Evolutionary conservation across 2,797 vertebrate species (phyloP).

Genomic region (Pantherophis alleghaniensis): DNA sequence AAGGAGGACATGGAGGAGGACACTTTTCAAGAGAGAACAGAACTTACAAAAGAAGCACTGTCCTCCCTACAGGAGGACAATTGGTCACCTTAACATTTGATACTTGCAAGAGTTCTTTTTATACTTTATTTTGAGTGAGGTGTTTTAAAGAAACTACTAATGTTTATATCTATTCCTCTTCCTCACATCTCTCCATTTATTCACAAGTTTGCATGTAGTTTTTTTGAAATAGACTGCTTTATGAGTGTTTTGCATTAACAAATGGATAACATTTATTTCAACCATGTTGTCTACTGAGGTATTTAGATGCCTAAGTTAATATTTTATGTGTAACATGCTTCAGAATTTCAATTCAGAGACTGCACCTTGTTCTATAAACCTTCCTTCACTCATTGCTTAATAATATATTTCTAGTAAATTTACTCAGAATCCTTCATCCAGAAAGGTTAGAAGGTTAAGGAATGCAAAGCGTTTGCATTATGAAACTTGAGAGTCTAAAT

Average conservation of each 20-base stretch:
- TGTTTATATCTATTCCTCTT: background rate
- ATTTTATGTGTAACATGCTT: background rate
- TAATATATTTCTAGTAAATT: background rate
- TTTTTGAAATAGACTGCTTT: background rate
- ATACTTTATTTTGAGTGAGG: background rate
- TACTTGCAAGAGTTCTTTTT: slow-evolving; percentile 15
- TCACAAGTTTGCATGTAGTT: background rate
- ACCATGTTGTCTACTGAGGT: background rate
- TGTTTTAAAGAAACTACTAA: background rate
- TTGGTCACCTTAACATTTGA: slow-evolving; percentile 1
- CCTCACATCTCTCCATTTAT: background rate
- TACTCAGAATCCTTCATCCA: background rate
- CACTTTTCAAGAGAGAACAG: no score
- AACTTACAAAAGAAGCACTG: no score
- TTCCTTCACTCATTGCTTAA: background rate
- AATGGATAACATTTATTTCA: background rate
- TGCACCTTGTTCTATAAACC: background rate
- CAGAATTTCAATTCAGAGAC: background rate
- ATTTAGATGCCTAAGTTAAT: background rate
- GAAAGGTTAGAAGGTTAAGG: background rate
- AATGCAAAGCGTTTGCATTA: background rate
- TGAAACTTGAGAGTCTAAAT: background rate
- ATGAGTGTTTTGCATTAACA: background rate
- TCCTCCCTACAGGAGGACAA: no score
- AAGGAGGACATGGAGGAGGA: no score